Evolutionary conservation across 2,113 vertebrate genomes (phyloP), one percentile per base, ranked within the genome.

Genomic region (Centropus unirufus): DNA sequence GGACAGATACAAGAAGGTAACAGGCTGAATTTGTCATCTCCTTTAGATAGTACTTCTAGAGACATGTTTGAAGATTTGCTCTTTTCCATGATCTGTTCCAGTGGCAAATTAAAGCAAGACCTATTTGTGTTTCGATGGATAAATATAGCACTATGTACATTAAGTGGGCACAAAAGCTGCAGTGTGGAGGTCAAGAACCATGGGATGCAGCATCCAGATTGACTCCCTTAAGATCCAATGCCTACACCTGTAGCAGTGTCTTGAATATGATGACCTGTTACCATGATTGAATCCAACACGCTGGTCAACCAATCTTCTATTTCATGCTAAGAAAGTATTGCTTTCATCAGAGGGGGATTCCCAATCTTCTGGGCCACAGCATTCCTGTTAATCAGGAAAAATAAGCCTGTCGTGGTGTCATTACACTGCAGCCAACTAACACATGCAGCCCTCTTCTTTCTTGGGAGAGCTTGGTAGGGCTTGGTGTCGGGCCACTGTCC

Each of bases 1-100:
- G 98, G 99, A 99, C 54, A 98, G 98, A 97, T 98, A 99, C 94
- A 99, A 98, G 95, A 99, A 99, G 99, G 99, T 99, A 98, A 95
- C 34, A 10, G 26, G 3, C 20, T 29, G 36, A n/a, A 70, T 66
- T 47, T 75, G 5, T 6, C 2, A 1, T 26, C 24, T 66, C 42
- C 32, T 46, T 44, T 61, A 44, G 21, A 14, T 66, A 27, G 59
- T 80, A 73, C 26, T 63, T 40, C 12, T 44, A 47, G 72, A 81
- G 27, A 36, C 1, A 1, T 2, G 1, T 14, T 21, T 39, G 29
- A 61, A 78, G 40, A 14, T 32, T 78, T 40, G 14, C 14, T 23
- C 13, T 73, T 80, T 47, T n/a, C 30, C 1, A 1, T 12, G 21
- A 30, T 44, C 15, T 27, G 19, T 49, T 47, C 21, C 21, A 69